Base-by-base conservation (phyloP, 2,888 invertebrate species). In the Pammene aurita region DNA sequence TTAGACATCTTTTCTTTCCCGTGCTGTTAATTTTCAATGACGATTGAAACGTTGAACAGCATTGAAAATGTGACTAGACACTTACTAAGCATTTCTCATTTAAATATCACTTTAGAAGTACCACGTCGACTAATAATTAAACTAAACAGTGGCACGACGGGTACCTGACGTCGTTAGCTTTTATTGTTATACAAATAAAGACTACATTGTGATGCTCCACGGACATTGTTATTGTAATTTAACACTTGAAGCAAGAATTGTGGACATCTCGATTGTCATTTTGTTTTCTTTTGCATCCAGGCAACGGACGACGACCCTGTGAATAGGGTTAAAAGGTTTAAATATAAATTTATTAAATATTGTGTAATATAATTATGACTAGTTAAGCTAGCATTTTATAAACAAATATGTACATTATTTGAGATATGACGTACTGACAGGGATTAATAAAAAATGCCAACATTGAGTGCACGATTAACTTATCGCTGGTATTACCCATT, bases 191-290 rank as follows among this genome's bases (percentile, higher is more conserved):
- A 78, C 57, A 63, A 81, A 81, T 84, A 82, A 78, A 76, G 74
- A 67, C 71, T 71, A 76, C 69, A 73, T 75, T 78, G 56, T 72
- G 41, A 35, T 34, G 46, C n/a, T 7, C 34, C 34, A n/a, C 34
- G 18, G 60, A 75, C 73, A 82, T 88, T 90, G 89, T 89, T 89
- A 89, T 92, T 90, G 85, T 91, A 89, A 89, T 88, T 84, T 83
- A 82, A 87, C 85, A 84, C 85, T 86, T 76, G 79, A 78, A 78
- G 77, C 76, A 78, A 73, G 81, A 85, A 82, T 82, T 78, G 79
- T 82, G 88, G 88, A 88, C 87, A 86, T 88, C 89, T 90, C 87
- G 84, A 83, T 86, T 89, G 89, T 89, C 87, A 88, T 86, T 84
- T 84, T 88, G 85, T 89, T 90, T 89, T 91, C 86, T 89, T 90